Percentiles rank a stretch among this genome's conserved stretches.
Conservation (phyloP, 2,797 vertebrate genomes). For the Hozukius guyotensis region DNA sequence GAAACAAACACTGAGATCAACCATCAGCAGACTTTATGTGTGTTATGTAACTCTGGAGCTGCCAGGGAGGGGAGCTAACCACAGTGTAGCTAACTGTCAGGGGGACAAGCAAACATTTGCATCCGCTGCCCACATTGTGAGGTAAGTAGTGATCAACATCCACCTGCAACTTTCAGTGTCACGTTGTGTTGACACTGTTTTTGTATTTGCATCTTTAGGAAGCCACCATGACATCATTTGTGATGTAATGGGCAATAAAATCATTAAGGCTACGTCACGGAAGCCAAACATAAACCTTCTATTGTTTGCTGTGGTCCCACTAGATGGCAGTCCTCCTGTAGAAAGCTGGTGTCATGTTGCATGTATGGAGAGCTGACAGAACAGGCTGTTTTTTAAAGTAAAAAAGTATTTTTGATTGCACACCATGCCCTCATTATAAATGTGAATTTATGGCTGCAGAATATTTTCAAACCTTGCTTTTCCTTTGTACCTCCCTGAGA, state of each 20-base stretch:
- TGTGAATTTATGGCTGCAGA: background rate
- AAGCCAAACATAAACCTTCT: background rate
- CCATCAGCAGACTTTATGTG: background rate
- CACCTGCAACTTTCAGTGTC: background rate
- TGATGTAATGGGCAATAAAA: background rate
- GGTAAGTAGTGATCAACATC: background rate
- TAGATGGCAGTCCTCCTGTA: constrained; percentile 52
- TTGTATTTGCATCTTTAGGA: background rate
- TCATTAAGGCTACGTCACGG: background rate
- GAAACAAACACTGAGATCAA: background rate
- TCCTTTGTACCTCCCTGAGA: background rate
- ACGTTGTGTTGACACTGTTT: background rate
- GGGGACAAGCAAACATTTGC: background rate
- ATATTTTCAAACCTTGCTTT: background rate
- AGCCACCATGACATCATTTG: background rate
- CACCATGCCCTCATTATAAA: background rate
- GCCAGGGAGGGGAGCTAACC: background rate
- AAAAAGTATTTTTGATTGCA: background rate
- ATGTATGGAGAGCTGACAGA: background rate
- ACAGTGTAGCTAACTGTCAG: background rate
- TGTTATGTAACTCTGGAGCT: background rate
- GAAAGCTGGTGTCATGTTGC: background rate
- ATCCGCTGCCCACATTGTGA: background rate
- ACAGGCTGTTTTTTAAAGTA: background rate
- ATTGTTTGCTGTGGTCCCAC: constrained; percentile 28